phyloP scores from a whole-genome alignment of 2,113 vertebrate genomes.

The Atlantisia rogersi region DNA sequence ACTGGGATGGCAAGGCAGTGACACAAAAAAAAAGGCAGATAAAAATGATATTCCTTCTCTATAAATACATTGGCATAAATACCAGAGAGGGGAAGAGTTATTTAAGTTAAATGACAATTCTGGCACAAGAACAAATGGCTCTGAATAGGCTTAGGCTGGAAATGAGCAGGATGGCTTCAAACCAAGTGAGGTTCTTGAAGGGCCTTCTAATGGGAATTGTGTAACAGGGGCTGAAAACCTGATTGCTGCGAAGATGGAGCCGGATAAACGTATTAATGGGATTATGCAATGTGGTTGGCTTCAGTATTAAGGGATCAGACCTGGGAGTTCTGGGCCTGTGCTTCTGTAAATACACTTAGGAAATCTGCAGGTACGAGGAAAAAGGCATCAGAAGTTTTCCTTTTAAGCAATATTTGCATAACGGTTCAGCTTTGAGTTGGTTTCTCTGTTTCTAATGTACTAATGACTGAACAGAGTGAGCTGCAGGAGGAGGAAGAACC shows the following conservation, averaged over 20 bases:
- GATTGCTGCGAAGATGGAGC: conserved; percentile 28
- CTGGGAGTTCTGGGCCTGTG: background rate
- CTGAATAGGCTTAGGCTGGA: conserved; percentile 29
- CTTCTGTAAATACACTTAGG: background rate
- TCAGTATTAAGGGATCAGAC: conserved; percentile 26
- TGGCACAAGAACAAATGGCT: conserved; percentile 49
- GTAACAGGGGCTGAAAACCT: conserved; percentile 30
- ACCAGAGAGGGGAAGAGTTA: background rate
- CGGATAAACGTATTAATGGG: conserved; percentile 45
- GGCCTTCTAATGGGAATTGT: background rate
- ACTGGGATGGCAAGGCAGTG: background rate
- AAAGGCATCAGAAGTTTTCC: background rate
- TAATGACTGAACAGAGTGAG: background rate
- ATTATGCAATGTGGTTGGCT: background rate
- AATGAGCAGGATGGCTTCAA: conserved; percentile 16
- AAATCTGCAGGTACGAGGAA: conserved; percentile 8
- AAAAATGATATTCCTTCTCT: conserved; percentile 15
- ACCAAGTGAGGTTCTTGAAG: background rate
- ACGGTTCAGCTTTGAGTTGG: background rate
- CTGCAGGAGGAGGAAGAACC: background rate
- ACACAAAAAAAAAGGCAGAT: conserved; percentile 8
- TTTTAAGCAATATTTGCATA: background rate
- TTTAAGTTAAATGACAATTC: conserved; percentile 38
- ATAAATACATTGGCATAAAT: conserved; percentile 18
- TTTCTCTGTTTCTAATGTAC: background rate